Evolutionary conservation across 2,113 vertebrate species (phyloP).

Genomic region (Macquaria ambigua): DNA sequence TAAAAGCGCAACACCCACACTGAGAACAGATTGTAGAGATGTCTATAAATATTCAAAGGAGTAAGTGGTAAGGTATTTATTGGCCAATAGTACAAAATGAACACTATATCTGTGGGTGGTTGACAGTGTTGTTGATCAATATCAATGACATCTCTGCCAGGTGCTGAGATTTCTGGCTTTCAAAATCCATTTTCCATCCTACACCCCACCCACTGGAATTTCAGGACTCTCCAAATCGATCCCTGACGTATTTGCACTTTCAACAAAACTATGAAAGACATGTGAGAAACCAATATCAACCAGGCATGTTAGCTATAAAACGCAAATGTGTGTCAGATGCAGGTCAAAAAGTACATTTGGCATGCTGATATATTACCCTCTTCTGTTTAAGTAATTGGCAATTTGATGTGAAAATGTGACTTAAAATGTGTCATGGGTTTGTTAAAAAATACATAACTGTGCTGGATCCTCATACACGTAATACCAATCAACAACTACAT

Average conservation of each 20-base stretch:
- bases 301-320: slow-evolving; percentile 14
- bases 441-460: neutral
- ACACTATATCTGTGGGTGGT: slow-evolving; percentile 17
- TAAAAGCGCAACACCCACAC: neutral
- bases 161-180: slow-evolving; percentile 46
- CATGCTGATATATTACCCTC: neutral
- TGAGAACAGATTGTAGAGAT: slow-evolving; percentile 23
- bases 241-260: slow-evolving; percentile 57
- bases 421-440: neutral
- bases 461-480: neutral
- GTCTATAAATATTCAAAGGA: slow-evolving; percentile 47
- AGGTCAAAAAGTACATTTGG: slow-evolving; percentile 20
- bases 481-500: neutral
- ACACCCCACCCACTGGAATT: slow-evolving; percentile 56
- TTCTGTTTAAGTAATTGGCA: neutral
- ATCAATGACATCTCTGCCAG: slow-evolving; percentile 35
- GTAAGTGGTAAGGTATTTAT: slow-evolving; percentile 18
- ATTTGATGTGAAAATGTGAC: neutral
- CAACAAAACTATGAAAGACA: slow-evolving; percentile 33
- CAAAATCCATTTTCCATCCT: slow-evolving; percentile 38
- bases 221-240: slow-evolving; percentile 50
- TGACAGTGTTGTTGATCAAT: slow-evolving; percentile 50
- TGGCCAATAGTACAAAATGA: slow-evolving; percentile 13
- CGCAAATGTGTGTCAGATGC: neutral
- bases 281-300: slow-evolving; percentile 30